These are phyloP conservation scores for Gallinago undulata DNA, from an alignment of 2,113 vertebrate genomes.

Conservation along the genomic window DNA sequence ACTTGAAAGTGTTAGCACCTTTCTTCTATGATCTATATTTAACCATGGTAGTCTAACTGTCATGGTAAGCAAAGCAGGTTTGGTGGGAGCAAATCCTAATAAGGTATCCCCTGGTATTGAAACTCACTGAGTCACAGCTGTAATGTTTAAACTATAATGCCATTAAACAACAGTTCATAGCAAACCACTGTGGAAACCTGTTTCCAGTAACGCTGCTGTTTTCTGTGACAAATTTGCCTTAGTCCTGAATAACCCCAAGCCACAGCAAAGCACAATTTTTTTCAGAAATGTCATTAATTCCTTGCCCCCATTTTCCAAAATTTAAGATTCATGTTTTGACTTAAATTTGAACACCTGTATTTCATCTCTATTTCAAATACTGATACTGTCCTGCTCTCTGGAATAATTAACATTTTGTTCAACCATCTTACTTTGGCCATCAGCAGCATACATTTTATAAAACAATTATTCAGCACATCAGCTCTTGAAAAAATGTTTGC, in stretches of 20 bases:
- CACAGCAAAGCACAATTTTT: not conserved
- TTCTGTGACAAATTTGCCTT: not conserved
- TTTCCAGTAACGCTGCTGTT: not conserved
- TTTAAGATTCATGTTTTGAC: not conserved
- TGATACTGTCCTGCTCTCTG: not conserved
- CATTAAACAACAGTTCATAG: not conserved
- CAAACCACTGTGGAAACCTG: not conserved
- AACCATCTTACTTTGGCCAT: not conserved
- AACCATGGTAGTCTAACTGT: not conserved
- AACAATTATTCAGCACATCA: not conserved
- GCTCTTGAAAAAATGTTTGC: not conserved
- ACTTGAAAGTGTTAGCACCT: slow-evolving; percentile 11
- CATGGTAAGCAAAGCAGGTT: not conserved
- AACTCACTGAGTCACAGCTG: slow-evolving; percentile 6
- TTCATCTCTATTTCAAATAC: not conserved
- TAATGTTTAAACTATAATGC: not conserved
- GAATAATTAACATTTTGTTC: not conserved
- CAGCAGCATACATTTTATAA: not conserved
- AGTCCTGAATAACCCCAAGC: not conserved
- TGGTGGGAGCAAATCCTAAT: slow-evolving; percentile 37
- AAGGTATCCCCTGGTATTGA: not conserved
- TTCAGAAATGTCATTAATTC: not conserved
- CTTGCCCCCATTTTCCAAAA: not conserved
- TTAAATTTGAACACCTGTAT: not conserved
- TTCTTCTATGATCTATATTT: slow-evolving; percentile 35